These are phyloP conservation scores for Columbina picui DNA, from an alignment of 2,113 vertebrate species.

Conservation along the genomic window DNA sequence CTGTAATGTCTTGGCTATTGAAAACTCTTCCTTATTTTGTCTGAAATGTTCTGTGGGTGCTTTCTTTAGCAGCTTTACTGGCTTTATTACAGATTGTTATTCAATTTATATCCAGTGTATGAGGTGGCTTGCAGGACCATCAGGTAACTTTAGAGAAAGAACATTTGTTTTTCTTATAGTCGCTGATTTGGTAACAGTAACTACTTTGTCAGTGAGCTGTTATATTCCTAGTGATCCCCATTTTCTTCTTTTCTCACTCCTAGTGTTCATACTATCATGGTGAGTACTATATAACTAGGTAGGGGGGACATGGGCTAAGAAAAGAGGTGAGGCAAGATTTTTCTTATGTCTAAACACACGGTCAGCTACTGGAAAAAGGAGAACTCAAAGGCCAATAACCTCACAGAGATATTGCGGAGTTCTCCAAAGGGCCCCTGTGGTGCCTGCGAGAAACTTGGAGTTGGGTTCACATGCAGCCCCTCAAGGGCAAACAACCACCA, in stretches of 20 bases:
- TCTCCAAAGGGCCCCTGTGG: background rate
- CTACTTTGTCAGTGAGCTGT: background rate
- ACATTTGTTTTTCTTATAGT: background rate
- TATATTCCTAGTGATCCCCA: background rate
- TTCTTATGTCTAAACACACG: background rate
- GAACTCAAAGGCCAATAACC: background rate
- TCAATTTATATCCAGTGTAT: background rate
- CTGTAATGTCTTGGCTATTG: slow-evolving; percentile 60
- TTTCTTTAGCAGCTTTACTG: slow-evolving; percentile 50
- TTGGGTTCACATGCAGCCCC: no score
- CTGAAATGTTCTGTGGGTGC: slow-evolving; percentile 42
- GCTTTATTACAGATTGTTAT: background rate
- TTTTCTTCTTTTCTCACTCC: background rate
- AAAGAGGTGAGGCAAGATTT: background rate
- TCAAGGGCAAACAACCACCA: background rate
- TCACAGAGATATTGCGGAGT: background rate
- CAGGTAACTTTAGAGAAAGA: background rate
- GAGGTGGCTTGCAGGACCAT: background rate
- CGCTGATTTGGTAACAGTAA: background rate
- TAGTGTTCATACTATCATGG: background rate
- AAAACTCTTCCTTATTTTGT: slow-evolving; percentile 63
- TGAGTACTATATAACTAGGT: background rate
- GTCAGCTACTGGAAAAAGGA: background rate
- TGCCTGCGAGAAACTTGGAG: background rate
- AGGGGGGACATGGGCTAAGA: background rate